A percentile compares a stretch with the other conserved stretches of the same genome.
Conservation (phyloP, 2,797 vertebrate species). For the Anabacerthia variegaticeps region DNA sequence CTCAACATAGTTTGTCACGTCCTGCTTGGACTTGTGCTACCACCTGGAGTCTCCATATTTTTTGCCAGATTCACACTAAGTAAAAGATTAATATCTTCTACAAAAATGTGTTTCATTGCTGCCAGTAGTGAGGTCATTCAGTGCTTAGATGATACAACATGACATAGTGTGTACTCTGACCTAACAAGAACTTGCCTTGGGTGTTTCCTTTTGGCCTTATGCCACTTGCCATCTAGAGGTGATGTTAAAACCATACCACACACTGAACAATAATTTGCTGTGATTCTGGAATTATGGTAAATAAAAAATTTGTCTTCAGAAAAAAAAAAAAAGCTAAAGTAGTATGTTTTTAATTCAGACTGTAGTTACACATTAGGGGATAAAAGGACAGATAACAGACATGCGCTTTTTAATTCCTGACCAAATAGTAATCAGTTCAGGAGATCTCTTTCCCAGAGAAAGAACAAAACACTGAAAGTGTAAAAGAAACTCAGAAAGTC, state of each 20-base stretch:
- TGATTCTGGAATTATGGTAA: not conserved
- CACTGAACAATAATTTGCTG: not conserved
- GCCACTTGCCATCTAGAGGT: not conserved
- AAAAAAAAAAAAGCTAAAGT: not conserved
- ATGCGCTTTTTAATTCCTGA: not conserved
- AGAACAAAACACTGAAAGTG: not conserved
- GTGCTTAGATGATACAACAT: not conserved
- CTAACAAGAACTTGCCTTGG: not conserved
- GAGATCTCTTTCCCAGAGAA: not conserved
- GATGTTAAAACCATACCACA: not conserved
- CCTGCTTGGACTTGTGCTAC: not conserved
- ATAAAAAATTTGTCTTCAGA: not conserved
- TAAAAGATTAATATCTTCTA: not conserved
- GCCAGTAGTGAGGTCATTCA: not conserved
- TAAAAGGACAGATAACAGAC: not conserved
- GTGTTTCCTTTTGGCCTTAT: constrained; percentile 4
- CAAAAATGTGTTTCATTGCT: not conserved
- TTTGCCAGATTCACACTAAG: not conserved
- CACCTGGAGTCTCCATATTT: not conserved
- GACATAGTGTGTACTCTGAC: not conserved
- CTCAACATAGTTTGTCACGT: not conserved
- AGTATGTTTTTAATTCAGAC: not conserved
- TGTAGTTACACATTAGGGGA: not conserved
- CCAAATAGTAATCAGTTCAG: not conserved
- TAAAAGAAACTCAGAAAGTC: not conserved